Evolutionary conservation across 1,140 invertebrate genomes (phyloP), one percentile per base, ranked within the genome.

Genomic region (Drosophila arizonae): DNA sequence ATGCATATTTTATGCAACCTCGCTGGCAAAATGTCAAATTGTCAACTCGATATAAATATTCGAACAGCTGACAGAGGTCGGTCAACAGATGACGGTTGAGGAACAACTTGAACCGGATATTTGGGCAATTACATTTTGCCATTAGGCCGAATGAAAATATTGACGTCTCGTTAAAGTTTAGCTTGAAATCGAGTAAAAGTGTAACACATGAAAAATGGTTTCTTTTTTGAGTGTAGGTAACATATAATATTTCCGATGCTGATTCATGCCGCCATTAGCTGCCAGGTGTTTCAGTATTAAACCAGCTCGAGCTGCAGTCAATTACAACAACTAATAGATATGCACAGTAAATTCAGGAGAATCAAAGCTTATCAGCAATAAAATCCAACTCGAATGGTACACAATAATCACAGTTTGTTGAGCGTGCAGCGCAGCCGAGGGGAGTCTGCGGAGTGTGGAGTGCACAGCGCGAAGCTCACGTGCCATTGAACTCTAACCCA

Each of bases 401-500:
- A 36, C 48, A 58, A 69, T 58, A 64, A 69, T 58, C 54, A 61
- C 46, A 48, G 39, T 8, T n/a, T 30, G 13, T 45, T 8, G n/a
- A 43, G 10, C 17, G 13, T 10, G 21, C 41, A 46, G n/a, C 43
- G 28, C 30, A 13, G 52, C 33, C 6, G 11, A n/a, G 26, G 0
- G 10, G 13, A 24, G 46, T 15, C 13, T 5, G 6, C 33, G 10
- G 50, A 41, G 21, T 4, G 5, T 0, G 8, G 6, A 33, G 8
- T 33, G 33, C 33, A 9, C 5, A 30, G 28, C 6, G 28, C 28
- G 11, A 4, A 50, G 46, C 6, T 24, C 6, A 76, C 30, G 36
- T 52, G 46, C 70, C 81, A 70, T 81, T 86, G 82, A 86, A 87
- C 81, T 86, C 62, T 73, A 87, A 86, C 75, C 62, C 41, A 71